Evolutionary conservation across 1,140 invertebrate genomes (phyloP), one percentile per base, ranked within the genome.

Genomic region (Drosophila oshimai): DNA sequence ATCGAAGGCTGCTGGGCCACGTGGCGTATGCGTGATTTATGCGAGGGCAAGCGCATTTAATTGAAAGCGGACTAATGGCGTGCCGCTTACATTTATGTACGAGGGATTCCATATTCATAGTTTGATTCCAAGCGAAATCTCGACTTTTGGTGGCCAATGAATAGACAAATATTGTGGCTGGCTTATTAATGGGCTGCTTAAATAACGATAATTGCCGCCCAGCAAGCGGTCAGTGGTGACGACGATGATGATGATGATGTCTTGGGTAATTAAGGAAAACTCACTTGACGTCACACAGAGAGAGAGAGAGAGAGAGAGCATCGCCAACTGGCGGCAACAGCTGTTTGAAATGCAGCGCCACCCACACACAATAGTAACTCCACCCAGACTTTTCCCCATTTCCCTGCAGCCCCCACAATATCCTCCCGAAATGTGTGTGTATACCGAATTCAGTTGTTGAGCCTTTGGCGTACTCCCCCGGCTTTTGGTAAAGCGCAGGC

Each of bases 21-120:
- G 61, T 74, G 75, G 75, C 69, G 75, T 68, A 79, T 79, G 64
- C 75, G 75, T 79, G 75, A 79, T 79, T 79, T 79, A 79, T 79
- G 69, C 76, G 9, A 54, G 50, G 45, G 36, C 49, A 65, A 68
- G 41, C 74, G 68, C 68, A 79, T 79, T 74, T 78, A 78, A 78
- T 79, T 79, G 75, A 79, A 79, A 79, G 72, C 36, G 31, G 50
- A 64, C 31, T 50, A 37, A 47, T 57, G 67, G 45, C 65, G 50
- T 50, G 67, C 62, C 49, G 74, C 46, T 42, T 51, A 39, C 33
- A 61, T 29, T 41, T 29, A 36, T 47, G 47, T 26, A 26, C 41
- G 22, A 26, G 4, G 28, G n/a, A 15, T 36, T 46, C 55, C 42
- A 45, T 45, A 74, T 57, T 54, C 70, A 34, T 47, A 54, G 37